A percentile compares a stretch with the other conserved stretches of the same genome.
phyloP scores from a whole-genome alignment of 2,113 vertebrate genomes.

The Microcebus jonahi region DNA sequence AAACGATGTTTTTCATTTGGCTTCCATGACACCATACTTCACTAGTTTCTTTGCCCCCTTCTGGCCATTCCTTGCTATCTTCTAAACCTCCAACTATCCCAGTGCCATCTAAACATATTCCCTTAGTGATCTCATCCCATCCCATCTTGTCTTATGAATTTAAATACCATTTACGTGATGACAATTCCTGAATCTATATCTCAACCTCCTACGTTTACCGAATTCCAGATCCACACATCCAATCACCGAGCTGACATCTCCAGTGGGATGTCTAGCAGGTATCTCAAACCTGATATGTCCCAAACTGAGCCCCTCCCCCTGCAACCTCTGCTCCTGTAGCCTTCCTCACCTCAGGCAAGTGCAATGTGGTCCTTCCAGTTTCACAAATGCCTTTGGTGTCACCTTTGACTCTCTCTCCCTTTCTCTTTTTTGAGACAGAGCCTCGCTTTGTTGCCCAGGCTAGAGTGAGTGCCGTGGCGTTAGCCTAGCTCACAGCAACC shows the following conservation, averaged over 20 bases:
- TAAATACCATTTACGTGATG: background rate
- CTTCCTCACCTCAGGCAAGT: background rate
- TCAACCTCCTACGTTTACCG: background rate
- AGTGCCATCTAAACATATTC: background rate
- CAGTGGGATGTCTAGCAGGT: background rate
- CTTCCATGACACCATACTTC: background rate
- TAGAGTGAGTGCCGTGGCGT: too few species aligned
- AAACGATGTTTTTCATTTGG: background rate
- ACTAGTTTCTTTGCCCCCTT: background rate
- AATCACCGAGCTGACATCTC: background rate
- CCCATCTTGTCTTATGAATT: background rate
- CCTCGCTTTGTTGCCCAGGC: too few species aligned
- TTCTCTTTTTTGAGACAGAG: too few species aligned
- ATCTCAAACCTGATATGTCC: background rate
- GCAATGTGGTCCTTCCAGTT: background rate
- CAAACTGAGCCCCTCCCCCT: background rate
- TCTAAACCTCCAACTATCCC: background rate
- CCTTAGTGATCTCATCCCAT: background rate
- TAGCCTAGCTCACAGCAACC: too few species aligned
- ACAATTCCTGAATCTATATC: background rate
- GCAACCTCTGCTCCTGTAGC: background rate
- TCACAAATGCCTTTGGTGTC: background rate
- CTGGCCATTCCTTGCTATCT: background rate
- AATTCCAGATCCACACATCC: background rate
- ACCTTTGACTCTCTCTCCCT: background rate